Evolutionary conservation across 2,888 invertebrate species (phyloP), one percentile per base, ranked within the genome.

Genomic region (Chymomyza amoena): DNA sequence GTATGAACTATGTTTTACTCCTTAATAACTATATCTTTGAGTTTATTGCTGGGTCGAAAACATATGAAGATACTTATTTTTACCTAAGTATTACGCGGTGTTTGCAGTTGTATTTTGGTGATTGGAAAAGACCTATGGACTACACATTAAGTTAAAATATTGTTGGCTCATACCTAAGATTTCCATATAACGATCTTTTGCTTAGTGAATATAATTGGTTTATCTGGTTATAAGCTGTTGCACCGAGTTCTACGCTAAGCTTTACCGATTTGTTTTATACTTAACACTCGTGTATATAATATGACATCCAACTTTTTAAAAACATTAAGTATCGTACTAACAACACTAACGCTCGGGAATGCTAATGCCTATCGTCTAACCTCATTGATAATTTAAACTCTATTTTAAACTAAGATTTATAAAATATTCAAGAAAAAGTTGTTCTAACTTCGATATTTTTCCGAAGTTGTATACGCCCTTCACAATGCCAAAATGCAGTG

Each of bases 361-460:
- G 72, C 72, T 71, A 71, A 71, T 45, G 64, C 57, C 20, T 45
- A 45, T 3, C 39, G 2, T 25, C 28, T 68, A 68, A 72, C 54
- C 63, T 66, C 61, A 68, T 67, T 63, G 67, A 9, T 52, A 62
- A 13, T 45, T 45, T 45, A 45, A 39, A 36, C 36, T 36, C 6
- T 1, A 36, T 36, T 36, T 36, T 36, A 7, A 9, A 13, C 39
- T 45, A 13, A 45, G 39, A 45, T 13, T 45, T 45, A 45, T 4
- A 45, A 45, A 45, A 13, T 45, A 45, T 13, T 57, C 16, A 57
- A 25, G 57, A 57, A 57, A 57, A 57, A 13, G 18, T n/a, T 0
- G 2, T n/a, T 9, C 6, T 54, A 54, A 54, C 54, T n/a, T 66
- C 70, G 75, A 63, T 57, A 10, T 7, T 45, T 1, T 4, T 64